Conservation (phyloP, 2,113 vertebrate genomes). For the Vombatus ursinus region DNA sequence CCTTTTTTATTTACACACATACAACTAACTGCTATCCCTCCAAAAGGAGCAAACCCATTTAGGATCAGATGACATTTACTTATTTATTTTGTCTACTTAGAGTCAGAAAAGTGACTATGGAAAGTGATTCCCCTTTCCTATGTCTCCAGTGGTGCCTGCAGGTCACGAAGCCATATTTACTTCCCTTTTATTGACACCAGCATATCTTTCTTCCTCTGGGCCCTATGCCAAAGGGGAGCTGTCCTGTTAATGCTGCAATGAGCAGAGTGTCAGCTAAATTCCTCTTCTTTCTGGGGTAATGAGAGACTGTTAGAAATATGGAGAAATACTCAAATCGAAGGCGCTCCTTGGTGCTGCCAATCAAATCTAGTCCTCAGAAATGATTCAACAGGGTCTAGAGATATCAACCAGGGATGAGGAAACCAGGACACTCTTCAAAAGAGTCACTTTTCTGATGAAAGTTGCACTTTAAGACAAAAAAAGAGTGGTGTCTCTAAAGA, state of each 20-base stretch:
- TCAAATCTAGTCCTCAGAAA: slow-evolving; percentile 22
- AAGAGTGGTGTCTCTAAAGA: slow-evolving; percentile 17
- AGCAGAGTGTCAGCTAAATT: background rate
- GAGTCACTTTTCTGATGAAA: slow-evolving; percentile 46
- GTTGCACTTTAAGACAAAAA: slow-evolving; percentile 33
- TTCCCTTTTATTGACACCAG: slow-evolving; percentile 28
- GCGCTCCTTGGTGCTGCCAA: background rate
- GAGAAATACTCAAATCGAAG: background rate
- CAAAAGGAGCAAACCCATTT: slow-evolving; percentile 11
- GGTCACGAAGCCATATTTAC: slow-evolving; percentile 60
- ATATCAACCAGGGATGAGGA: slow-evolving; percentile 14
- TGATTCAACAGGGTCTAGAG: slow-evolving; percentile 3
- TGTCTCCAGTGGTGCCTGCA: slow-evolving; percentile 44
- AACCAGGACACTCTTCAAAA: slow-evolving; percentile 7
- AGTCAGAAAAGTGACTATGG: slow-evolving; percentile 40
- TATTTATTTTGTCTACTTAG: slow-evolving; percentile 33
- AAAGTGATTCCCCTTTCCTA: slow-evolving; percentile 10
- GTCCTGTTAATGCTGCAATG: background rate
- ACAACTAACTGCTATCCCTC: slow-evolving; percentile 6
- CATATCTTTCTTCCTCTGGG: background rate
- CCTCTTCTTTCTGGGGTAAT: background rate
- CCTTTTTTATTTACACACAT: slow-evolving; percentile 25
- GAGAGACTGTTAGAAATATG: background rate
- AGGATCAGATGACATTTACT: background rate
- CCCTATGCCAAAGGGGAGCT: background rate